Percentiles rank a stretch among this genome's conserved stretches.
phyloP scores from a whole-genome alignment of 2,113 vertebrate species.

The Pantherophis guttatus region DNA sequence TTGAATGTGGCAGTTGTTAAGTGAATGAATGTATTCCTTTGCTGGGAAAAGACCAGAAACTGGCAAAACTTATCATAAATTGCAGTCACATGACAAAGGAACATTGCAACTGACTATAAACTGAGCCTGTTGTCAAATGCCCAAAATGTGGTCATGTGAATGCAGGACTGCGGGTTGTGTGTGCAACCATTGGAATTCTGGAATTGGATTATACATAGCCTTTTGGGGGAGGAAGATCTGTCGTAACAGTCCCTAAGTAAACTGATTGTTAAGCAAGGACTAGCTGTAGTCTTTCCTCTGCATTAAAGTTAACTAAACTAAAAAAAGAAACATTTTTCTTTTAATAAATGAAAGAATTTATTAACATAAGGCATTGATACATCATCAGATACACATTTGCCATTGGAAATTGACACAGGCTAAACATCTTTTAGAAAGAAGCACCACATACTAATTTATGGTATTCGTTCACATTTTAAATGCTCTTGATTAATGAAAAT shows the following conservation, averaged over 20 bases:
- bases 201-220: neutral
- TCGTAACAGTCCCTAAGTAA: neutral
- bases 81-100: neutral
- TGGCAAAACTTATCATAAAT: neutral
- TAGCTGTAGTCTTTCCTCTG: neutral
- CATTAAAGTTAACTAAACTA: neutral
- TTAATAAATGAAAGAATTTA: neutral
- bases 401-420: constrained; percentile 39
- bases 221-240: neutral
- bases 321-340: neutral
- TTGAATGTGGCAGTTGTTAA: neutral
- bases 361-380: constrained; percentile 4
- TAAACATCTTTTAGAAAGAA: constrained; percentile 43
- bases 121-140: neutral
- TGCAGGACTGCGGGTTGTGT: neutral
- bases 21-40: neutral
- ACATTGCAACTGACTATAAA: neutral
- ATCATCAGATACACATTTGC: constrained; percentile 24
- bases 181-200: neutral
- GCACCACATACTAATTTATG: constrained; percentile 58
- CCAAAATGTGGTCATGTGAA: neutral
- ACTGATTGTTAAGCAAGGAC: neutral
- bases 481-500: constrained; percentile 68
- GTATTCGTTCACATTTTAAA: constrained; percentile 59
- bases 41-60: neutral